These are phyloP conservation scores for Origma solitaria DNA, from an alignment of 2,113 vertebrate genomes.

Conservation along the genomic window DNA sequence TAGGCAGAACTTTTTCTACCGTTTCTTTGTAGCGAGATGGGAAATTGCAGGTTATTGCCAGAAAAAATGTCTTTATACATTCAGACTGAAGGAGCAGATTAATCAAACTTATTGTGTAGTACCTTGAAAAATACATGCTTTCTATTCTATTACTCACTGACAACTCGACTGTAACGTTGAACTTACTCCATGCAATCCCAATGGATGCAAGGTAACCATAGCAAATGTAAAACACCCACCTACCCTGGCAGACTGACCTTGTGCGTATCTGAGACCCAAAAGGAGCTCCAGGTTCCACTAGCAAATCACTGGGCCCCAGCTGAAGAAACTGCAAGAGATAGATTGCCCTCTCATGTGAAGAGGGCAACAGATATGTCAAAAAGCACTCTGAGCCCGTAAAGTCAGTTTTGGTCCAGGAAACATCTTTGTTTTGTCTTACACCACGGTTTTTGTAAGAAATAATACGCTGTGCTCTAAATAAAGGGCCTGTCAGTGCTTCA, in stretches of 20 bases:
- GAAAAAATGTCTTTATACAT: neutral
- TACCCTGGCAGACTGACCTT: neutral
- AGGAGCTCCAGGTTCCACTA: neutral
- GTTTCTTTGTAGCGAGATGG: neutral
- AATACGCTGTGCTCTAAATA: neutral
- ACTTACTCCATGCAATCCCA: neutral
- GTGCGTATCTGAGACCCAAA: neutral
- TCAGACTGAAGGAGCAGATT: neutral
- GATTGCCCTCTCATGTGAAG: neutral
- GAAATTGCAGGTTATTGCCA: neutral
- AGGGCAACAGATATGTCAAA: neutral
- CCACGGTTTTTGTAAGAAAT: neutral
- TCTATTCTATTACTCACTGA: neutral
- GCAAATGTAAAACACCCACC: rapidly evolving
- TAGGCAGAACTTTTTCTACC: neutral
- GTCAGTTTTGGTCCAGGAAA: neutral
- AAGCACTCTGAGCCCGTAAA: neutral
- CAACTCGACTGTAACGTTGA: neutral
- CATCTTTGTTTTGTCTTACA: neutral
- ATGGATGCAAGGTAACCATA: rapidly evolving
- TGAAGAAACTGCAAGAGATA: neutral
- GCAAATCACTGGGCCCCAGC: neutral
- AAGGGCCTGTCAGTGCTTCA: neutral
- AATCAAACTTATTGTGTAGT: neutral
- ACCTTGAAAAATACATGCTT: neutral